Base-by-base conservation (phyloP, 2,888 invertebrate genomes). In the Acleris cristana region DNA sequence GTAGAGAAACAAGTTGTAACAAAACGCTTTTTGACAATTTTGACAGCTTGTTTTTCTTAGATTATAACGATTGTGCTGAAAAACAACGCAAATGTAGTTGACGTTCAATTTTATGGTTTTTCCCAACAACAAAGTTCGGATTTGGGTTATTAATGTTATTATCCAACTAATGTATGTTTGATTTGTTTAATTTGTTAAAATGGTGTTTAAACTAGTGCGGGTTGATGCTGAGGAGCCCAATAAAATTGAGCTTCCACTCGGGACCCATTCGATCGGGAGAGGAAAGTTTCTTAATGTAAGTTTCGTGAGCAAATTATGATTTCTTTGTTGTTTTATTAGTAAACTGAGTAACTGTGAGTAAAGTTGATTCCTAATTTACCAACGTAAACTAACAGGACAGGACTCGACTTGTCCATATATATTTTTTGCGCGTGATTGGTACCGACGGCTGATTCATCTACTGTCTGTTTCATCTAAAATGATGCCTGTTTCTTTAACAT, bases 271-370 rank as follows among this genome's bases (percentile, higher is more conserved):
- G 21, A 81, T 92, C 51, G 92, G 92, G 49, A 81, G 92, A 77
- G 87, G 86, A n/a, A 82, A 82, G 65, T 78, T 90, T 55, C 77
- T 89, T 51, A 80, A 85, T 65, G 91, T 91, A 80, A 86, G 89
- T 83, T 65, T n/a, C 16, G 19, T 18, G 16, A 23, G 7, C 2
- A 44, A 8, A 16, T 12, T 16, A n/a, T 40, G 16, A 7, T 44
- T 10, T 49, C 10, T 21, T 19, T 19, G 19, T 2, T 48, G 34
- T 12, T 34, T 34, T 8, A 30, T 8, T 30, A 30, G 30, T 30
- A 8, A 30, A 8, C 30, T 30, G 30, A 8, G 7, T 2, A 30
- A 8, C 30, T 30, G 30, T 30, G 7, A 8, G 30, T 30, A 8
- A 26, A 30, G 8, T 8, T 30, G 30, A 30, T 30, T 30, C 8